Evolutionary conservation across 2,797 vertebrate species (phyloP), one percentile per base, ranked within the genome.

Genomic region (Simalia tracyae): DNA sequence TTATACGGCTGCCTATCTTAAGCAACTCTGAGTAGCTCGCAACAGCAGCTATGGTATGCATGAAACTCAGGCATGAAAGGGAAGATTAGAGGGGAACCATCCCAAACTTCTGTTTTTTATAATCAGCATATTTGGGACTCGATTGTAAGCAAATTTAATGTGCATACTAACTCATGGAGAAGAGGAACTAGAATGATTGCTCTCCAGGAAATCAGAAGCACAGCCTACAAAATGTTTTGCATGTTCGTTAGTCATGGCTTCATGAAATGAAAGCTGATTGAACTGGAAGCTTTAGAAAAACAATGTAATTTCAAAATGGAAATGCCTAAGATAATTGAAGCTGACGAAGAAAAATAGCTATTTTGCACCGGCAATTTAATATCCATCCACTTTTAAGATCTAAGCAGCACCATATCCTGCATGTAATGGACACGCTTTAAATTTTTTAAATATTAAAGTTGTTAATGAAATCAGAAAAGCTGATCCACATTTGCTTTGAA

Each of bases 251-350:
- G 88, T 90, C 4, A 5, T 60, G 12, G 0, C 0, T 95, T 89
- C 59, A 2, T 95, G 10, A 59, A 86, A 22, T 26, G 92, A 56
- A 92, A 61, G 76, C 87, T 89, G 91, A 92, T 89, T 89, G 91
- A 89, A 89, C 87, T 14, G 84, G 63, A 86, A 92, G 0, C 50
- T 92, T 94, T 89, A 92, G 86, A 15, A 0, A 3, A 12, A 76
- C 17, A 84, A 66, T 91, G 95, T 94, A 90, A 92, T 95, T 93
- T 96, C 92, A 93, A 94, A 93, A 95, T 46, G 91, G 19, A 96
- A 95, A 94, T 92, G 36, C 14, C 86, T 6, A 84, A 89, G 91
- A 85, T 19, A 89, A 94, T 81, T 93, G 36, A 95, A 84, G 66
- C 92, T 93, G 95, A 92, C 89, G 93, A 94, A 93, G 36, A 50